A percentile compares a stretch with the other conserved stretches of the same genome.
Evolutionary conservation across 2,113 vertebrate genomes (phyloP).

Genomic region (Mus spicilegus): DNA sequence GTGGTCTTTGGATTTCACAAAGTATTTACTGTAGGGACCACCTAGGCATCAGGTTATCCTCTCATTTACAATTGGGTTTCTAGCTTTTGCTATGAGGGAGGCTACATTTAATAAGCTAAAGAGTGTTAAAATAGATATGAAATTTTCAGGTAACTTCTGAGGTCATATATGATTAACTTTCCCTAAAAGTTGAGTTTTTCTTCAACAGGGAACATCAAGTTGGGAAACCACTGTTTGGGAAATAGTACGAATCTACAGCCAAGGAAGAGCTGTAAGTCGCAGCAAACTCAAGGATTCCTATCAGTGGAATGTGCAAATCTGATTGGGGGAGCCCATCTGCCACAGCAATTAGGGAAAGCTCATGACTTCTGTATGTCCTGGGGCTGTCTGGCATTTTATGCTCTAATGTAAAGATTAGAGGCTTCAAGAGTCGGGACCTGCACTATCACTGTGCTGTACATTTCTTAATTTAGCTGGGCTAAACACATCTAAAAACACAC

Average conservation of each 20-base stretch:
- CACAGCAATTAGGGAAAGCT: constrained; percentile 36
- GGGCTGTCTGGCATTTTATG: constrained; percentile 24
- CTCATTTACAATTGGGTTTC: constrained; percentile 52
- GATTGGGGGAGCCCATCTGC: constrained; percentile 5
- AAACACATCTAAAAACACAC: constrained; percentile 58
- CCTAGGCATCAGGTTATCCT: not conserved
- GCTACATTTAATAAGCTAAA: constrained; percentile 44
- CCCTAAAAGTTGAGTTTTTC: not conserved
- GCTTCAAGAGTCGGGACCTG: constrained; percentile 29
- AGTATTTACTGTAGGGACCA: not conserved
- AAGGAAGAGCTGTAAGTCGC: not conserved
- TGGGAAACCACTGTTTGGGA: constrained; percentile 51
- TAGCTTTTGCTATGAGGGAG: constrained; percentile 11
- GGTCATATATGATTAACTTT: constrained; percentile 48
- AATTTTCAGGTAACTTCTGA: constrained; percentile 23
- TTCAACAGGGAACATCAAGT: constrained; percentile 3
- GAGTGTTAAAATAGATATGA: constrained; percentile 46
- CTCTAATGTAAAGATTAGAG: constrained; percentile 40
- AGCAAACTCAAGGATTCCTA: not conserved
- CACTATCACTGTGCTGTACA: not conserved
- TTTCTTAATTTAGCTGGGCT: constrained; percentile 57
- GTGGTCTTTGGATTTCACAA: not conserved
- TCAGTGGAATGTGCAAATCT: constrained; percentile 14
- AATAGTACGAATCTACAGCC: not conserved
- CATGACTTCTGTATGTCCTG: not conserved